Conservation (phyloP, 2,888 invertebrate genomes). For the Boloria euphrosyne region DNA sequence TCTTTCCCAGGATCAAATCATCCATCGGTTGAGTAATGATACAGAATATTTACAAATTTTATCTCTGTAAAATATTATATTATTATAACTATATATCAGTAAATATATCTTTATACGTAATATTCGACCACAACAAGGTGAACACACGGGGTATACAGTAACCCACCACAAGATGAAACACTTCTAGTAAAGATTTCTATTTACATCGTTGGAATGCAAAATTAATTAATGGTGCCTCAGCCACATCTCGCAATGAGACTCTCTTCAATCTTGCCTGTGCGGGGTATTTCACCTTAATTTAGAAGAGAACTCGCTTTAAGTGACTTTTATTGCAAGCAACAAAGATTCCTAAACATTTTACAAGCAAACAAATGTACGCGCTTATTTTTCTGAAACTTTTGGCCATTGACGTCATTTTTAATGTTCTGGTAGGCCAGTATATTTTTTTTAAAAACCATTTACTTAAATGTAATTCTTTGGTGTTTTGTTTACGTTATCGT, state of each 20-base stretch:
- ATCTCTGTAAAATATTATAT: too few relatives aligned
- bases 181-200: conserved; percentile 24
- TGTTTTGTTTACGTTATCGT: conserved; percentile 3
- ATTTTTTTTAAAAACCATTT: conserved; percentile 10
- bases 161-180: background rate
- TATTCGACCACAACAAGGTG: too few relatives aligned
- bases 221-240: conserved; percentile 56
- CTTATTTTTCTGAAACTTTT: conserved; percentile 28
- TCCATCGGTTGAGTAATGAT: too few relatives aligned
- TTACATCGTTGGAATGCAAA: conserved; percentile 47
- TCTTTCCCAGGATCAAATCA: too few relatives aligned
- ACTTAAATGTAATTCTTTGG: conserved; percentile 13
- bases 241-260: conserved; percentile 56
- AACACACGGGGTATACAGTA: too few relatives aligned
- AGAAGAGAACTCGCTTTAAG: conserved; percentile 51
- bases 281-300: conserved; percentile 53
- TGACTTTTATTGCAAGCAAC: conserved; percentile 55
- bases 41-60: too few relatives aligned
- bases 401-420: conserved; percentile 28
- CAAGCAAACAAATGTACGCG: conserved; percentile 37
- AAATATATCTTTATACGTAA: too few relatives aligned
- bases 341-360: conserved; percentile 45
- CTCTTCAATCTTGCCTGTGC: conserved; percentile 55
- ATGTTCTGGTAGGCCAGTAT: conserved; percentile 20
- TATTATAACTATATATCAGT: too few relatives aligned